Base-by-base conservation (phyloP, 2,113 vertebrate species). In the Tetrax tetrax region DNA sequence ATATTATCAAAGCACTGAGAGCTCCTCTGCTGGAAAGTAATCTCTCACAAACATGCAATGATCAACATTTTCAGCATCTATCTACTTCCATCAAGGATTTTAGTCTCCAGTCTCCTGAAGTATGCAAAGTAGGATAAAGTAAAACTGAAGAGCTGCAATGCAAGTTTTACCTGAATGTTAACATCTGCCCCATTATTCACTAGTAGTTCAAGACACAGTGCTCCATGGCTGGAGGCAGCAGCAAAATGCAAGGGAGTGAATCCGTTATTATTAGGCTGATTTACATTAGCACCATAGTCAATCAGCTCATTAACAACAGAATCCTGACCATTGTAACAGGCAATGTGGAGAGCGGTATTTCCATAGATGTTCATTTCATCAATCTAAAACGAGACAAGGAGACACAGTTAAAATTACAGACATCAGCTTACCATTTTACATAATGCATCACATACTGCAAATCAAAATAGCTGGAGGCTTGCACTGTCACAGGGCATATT, bases 161-260 rank as follows among this genome's bases (percentile, higher is more conserved):
- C 15, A 59, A 82, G 48, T 79, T 90, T 43, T 98, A 99, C 99
- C 99, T 99, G 99, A 35, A 99, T 97, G 75, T 99, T 99, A 86
- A 99, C 99, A 21, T 99, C 99, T 1, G 99, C 99, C 59, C 99
- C 99, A 5, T 99, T 99, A 97, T 99, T 99, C 84, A 99, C 99
- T 28, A 99, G 97, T 48, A 99, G 98, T 93, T 99, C 99, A 81
- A 99, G 98, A 96, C 99, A 99, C 91, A 99, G 97, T 15, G 99
- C 99, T 74, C 99, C 99, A 0, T 99, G 99, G 3, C 98, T 99
- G 90, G 99, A 99, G 48, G 99, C 99, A 13, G 99, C 99, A 47
- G 99, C 99, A 35, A 99, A 99, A 97, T 99, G 99, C 97, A 99
- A 96, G 25, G 99, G 99, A 19, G 99, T 99, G 97, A 99, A 99